Evolutionary conservation across 2,888 invertebrate species (phyloP).

Genomic region (Chymomyza caudatula): DNA sequence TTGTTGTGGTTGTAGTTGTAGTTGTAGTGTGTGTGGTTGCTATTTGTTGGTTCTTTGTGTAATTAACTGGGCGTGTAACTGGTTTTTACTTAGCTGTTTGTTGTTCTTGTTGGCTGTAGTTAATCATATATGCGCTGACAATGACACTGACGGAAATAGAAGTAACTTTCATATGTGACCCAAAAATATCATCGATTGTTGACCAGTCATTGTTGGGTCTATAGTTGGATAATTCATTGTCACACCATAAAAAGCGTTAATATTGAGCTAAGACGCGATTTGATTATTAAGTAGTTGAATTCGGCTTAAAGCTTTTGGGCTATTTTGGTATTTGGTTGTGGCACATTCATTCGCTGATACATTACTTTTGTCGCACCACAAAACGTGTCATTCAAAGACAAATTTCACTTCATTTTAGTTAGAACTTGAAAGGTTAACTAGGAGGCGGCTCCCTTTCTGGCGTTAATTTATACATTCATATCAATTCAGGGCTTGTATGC

Average conservation of each 20-base stretch:
- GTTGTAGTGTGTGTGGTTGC: constrained; percentile 12
- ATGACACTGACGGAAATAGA: too few relatives aligned
- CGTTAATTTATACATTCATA: too few relatives aligned
- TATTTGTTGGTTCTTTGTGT: constrained; percentile 49
- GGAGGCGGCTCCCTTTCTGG: too few relatives aligned
- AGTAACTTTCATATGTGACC: neutral
- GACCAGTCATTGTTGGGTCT: neutral
- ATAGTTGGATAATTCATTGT: neutral
- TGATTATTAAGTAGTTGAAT: neutral
- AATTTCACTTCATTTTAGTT: too few relatives aligned
- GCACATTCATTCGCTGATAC: neutral
- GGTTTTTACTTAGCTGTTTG: constrained; percentile 42
- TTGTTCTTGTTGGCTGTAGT: neutral
- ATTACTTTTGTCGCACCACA: too few relatives aligned
- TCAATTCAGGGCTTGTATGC: too few relatives aligned
- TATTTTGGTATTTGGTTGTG: neutral
- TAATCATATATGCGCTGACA: neutral
- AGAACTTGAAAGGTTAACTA: too few relatives aligned
- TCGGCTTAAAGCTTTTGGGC: neutral
- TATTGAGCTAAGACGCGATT: too few relatives aligned
- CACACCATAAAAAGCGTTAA: neutral
- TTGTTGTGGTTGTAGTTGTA: constrained; percentile 20
- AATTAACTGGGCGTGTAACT: constrained; percentile 68
- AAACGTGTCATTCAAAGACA: too few relatives aligned
- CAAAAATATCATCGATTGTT: neutral